Percentiles rank a stretch among this genome's conserved stretches.
phyloP scores from a whole-genome alignment of 2,888 invertebrate species.

The Melangyna quadrimaculata region DNA sequence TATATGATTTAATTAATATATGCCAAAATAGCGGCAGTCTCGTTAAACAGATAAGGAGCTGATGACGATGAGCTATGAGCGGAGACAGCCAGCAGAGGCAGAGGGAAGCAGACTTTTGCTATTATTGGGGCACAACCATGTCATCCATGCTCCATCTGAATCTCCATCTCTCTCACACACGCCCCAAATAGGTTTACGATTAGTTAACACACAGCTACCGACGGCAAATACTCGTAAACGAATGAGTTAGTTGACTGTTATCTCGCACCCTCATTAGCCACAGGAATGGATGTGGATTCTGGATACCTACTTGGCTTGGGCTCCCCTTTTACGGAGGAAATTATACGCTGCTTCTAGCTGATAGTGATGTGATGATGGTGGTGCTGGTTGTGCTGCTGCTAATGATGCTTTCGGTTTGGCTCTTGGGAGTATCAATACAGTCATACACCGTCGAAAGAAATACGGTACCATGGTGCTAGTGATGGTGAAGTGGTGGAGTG shows the following conservation, averaged over 20 bases:
- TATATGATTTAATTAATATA: slow-evolving; percentile 62
- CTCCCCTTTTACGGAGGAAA: slow-evolving; percentile 5
- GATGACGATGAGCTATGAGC: background rate
- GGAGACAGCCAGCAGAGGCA: background rate
- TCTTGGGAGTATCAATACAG: background rate
- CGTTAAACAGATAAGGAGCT: slow-evolving; percentile 48
- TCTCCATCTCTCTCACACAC: slow-evolving; percentile 59
- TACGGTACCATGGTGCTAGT: background rate
- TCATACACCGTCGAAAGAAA: slow-evolving; percentile 4
- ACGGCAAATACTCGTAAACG: slow-evolving; percentile 58
- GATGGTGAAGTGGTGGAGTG: slow-evolving; percentile 46
- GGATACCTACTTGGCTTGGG: slow-evolving; percentile 2
- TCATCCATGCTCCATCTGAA: background rate
- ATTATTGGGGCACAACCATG: slow-evolving; percentile 32
- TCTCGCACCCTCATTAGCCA: slow-evolving; percentile 65
- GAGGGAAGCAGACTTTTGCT: background rate
- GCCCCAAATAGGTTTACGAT: slow-evolving; percentile 46
- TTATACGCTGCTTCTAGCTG: slow-evolving; percentile 1
- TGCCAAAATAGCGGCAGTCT: slow-evolving; percentile 18
- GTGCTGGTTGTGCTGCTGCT: slow-evolving; percentile 7
- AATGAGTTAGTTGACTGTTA: slow-evolving; percentile 61
- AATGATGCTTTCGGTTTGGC: slow-evolving; percentile 38
- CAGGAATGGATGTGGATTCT: background rate
- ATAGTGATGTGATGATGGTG: background rate
- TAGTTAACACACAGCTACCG: slow-evolving; percentile 60